phyloP scores from a whole-genome alignment of 1,140 invertebrate genomes.

The Eubasilissa regina region DNA sequence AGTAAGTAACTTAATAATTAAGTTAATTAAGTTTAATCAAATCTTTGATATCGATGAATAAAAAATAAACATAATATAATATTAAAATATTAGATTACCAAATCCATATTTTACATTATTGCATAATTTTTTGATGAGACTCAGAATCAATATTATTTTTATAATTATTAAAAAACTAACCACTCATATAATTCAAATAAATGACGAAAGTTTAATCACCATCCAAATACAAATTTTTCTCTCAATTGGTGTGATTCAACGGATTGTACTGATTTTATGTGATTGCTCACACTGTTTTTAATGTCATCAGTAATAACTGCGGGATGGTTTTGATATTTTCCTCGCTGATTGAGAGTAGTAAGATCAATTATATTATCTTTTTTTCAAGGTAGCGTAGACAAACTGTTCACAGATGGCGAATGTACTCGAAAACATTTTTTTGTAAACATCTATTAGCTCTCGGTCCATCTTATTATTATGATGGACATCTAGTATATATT shows the following conservation, averaged over 20 bases:
- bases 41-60: too few relatives aligned
- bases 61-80: too few relatives aligned
- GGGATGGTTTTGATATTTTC: neutral
- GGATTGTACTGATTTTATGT: neutral
- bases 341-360: neutral
- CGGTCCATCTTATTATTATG: neutral
- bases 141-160: too few relatives aligned
- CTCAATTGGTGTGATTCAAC: neutral
- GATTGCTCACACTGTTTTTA: neutral
- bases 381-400: too few relatives aligned
- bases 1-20: too few relatives aligned
- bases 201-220: neutral
- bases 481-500: neutral
- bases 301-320: neutral
- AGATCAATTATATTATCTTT: neutral
- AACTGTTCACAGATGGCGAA: neutral
- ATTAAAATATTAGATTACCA: too few relatives aligned
- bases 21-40: too few relatives aligned
- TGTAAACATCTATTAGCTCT: neutral
- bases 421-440: neutral
- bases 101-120: too few relatives aligned
- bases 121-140: too few relatives aligned
- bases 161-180: too few relatives aligned
- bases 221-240: slow-evolving; percentile 7
- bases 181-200: slow-evolving; percentile 2